Conservation (phyloP, 2,113 vertebrate species). For the Baryphthengus martii region DNA sequence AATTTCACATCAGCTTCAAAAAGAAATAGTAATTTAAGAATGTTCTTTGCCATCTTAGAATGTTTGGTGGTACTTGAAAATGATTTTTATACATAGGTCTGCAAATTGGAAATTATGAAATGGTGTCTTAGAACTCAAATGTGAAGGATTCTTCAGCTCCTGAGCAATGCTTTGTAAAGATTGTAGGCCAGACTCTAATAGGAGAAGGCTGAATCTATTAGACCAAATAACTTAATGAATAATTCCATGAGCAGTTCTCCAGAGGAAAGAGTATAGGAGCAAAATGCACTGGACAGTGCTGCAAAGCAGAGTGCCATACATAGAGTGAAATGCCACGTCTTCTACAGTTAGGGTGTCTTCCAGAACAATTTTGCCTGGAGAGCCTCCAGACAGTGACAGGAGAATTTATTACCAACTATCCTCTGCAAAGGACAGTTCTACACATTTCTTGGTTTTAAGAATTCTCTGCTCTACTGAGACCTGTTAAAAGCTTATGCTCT, state of each 20-base stretch:
- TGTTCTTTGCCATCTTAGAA: background rate
- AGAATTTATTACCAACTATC: background rate
- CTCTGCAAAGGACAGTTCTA: background rate
- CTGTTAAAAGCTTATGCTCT: background rate
- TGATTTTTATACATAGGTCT: background rate
- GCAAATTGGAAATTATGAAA: background rate
- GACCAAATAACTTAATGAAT: background rate
- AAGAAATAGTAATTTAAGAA: background rate
- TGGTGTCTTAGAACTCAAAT: background rate
- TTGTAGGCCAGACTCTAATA: background rate
- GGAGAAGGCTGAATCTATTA: background rate
- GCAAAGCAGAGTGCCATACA: background rate
- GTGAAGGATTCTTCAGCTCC: background rate
- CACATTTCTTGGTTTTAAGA: background rate
- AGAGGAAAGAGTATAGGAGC: background rate
- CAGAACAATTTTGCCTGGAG: background rate
- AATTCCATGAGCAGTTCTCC: background rate
- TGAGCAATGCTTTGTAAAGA: background rate
- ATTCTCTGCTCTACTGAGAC: background rate
- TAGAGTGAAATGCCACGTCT: background rate
- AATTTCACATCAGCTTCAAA: background rate
- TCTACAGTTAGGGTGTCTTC: background rate
- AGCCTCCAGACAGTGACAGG: background rate
- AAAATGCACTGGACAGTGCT: background rate
- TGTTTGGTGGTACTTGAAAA: background rate